Conservation (phyloP, 2,888 invertebrate genomes). For the Apodemia zela region DNA sequence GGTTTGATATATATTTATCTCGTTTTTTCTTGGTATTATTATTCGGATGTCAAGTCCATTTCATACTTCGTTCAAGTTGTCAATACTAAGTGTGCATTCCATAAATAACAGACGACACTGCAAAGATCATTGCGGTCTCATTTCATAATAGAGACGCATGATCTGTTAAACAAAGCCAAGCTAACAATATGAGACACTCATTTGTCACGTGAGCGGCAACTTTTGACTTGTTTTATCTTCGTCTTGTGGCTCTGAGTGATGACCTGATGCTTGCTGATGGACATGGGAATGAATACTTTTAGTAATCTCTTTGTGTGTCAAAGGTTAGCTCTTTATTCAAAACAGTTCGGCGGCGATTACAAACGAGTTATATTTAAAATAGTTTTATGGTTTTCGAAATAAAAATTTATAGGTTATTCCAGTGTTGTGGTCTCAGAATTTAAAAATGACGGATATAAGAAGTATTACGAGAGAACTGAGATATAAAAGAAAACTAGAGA, state of each 20-base stretch:
- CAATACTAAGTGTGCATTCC: constrained; percentile 18
- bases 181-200: constrained; percentile 54
- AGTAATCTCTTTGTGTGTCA: constrained; percentile 60
- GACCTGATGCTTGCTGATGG: constrained; percentile 52
- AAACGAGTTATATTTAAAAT: constrained; percentile 6
- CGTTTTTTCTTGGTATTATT: too few species aligned
- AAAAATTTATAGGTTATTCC: neutral
- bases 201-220: constrained; percentile 53
- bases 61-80: too few species aligned
- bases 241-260: constrained; percentile 57
- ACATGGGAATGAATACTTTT: constrained; percentile 62
- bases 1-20: too few species aligned
- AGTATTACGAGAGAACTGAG: too few species aligned
- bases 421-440: neutral
- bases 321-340: constrained; percentile 43
- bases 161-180: constrained; percentile 52
- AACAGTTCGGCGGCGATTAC: constrained; percentile 10
- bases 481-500: too few species aligned
- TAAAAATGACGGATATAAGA: neutral
- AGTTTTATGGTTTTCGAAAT: neutral
- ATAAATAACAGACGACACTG: constrained; percentile 25
- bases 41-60: too few species aligned
- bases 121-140: constrained; percentile 24
- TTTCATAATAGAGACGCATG: constrained; percentile 29
- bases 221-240: constrained; percentile 41